Base-by-base conservation (phyloP, 1,140 invertebrate species). In the Drosophila persimilis region DNA sequence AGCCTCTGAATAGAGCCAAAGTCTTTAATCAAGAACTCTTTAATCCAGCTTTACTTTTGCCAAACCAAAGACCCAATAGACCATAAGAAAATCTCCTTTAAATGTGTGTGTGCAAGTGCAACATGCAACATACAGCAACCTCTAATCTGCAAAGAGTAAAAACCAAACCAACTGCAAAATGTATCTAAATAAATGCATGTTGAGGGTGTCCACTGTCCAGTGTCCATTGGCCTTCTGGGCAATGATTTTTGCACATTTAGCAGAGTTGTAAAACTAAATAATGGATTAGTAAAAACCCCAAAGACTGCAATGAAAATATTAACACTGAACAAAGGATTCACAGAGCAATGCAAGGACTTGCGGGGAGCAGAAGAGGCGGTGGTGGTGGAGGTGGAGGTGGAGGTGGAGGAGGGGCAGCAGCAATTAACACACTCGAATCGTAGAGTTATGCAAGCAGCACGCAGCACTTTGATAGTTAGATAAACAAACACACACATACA, bases 371-470 rank as follows among this genome's bases (percentile, higher is more conserved):
- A 3, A 51, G 46, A 31, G 7, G 0, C 7, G 7, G 1, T 3
- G 29, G 7, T 0, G 17, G 17, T 17, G 17, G 17, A 13, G 17
- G 47, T 17, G 17, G 17, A 13, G 17, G 47, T 2, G 29, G 7
- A 0, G 17, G 17, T 17, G 17, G 17, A 13, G 17, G 47, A 31
- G 31, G 6, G 7, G 29, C 29, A 29, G 8, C 60, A 58, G 70
- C 72, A 74, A 74, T 74, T 74, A 74, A 74, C 71, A 73, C 72
- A 73, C 72, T 74, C 70, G 72, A 74, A 45, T 73, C 71, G 11
- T 57, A 17, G 52, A 73, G 72, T 54, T 73, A 58, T 62, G 72
- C 61, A 73, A 74, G 70, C 54, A 50, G 67, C 64, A 53, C 67
- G 64, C 67, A 58, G 70, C 70, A 64, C 53, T 73, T 65, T 65